Evolutionary conservation across 2,888 invertebrate species (phyloP).

Genomic region (Cheilosia pagana): DNA sequence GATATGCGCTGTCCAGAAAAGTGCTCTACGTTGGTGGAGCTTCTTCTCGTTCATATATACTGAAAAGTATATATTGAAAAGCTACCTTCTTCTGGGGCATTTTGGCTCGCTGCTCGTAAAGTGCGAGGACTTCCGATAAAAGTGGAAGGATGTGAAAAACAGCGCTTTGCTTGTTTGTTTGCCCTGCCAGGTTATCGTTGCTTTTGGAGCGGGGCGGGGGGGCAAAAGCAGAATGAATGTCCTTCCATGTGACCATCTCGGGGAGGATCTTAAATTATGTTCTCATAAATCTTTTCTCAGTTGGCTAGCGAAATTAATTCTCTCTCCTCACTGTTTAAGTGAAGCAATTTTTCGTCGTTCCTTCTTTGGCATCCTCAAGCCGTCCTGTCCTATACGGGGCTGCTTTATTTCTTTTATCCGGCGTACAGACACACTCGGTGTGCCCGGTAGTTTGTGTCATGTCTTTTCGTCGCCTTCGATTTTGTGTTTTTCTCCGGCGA

Average conservation of each 20-base stretch:
- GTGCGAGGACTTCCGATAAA: constrained; percentile 70
- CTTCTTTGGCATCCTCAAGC: constrained; percentile 54
- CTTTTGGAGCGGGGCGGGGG: not conserved
- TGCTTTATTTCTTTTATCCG: constrained; percentile 18
- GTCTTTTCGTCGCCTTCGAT: constrained; percentile 73
- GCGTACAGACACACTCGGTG: constrained; percentile 18
- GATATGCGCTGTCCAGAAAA: constrained; percentile 62
- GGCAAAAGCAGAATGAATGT: constrained; percentile 59
- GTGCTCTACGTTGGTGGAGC: constrained; percentile 20
- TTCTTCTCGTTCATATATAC: constrained; percentile 40
- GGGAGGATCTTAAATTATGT: constrained; percentile 76
- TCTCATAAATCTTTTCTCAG: constrained; percentile 76
- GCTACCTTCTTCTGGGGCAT: constrained; percentile 41
- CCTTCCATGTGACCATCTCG: constrained; percentile 71
- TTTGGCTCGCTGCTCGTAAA: constrained; percentile 67
- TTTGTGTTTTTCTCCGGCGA: constrained; percentile 58
- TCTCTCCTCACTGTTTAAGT: constrained; percentile 70
- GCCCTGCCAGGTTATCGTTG: constrained; percentile 53
- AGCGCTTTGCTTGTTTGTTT: constrained; percentile 69
- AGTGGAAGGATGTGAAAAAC: constrained; percentile 69
- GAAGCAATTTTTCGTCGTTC: constrained; percentile 67
- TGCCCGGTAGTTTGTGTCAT: constrained; percentile 62
- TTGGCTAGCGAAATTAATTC: constrained; percentile 74
- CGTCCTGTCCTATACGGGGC: not conserved
- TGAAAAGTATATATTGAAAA: constrained; percentile 24